Base-by-base conservation (phyloP, 2,113 vertebrate species). In the Campylomormyrus tamandua region DNA sequence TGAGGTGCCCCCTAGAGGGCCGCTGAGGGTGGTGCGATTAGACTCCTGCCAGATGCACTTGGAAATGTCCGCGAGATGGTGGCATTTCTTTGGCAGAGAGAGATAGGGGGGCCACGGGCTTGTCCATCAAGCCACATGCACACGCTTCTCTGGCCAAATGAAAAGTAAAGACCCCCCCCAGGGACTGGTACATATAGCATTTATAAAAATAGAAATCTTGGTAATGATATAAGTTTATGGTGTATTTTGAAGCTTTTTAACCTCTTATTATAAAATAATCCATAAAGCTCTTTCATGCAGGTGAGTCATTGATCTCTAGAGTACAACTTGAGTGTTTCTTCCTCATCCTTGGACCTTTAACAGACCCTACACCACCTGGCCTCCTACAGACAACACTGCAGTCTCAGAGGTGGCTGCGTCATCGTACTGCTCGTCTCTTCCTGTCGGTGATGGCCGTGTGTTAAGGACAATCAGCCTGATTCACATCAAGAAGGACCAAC, bases 381-480 rank as follows among this genome's bases (percentile, higher is more conserved):
- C 42, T 19, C 83, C 45, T 13, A 27, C 10, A 48, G 48, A 10
- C 46, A 24, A 24, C 39, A 1, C 42, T 17, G 39, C 42, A 11
- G 11, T 24, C 8, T 48, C 83, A 15, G 83, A 49, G 45, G 83
- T n/a, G 21, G 8, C 42, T 84, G 45, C n/a, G 27, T 77, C 27
- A 39, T 77, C 0, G 15, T 17, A 5, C 70, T 15, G n/a, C n/a
- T 66, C n/a, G 0, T 66, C 62, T 27, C 24, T 66, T 66, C 62
- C n/a, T 42, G 56, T 89, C 13, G 6, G 10, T 24, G 80, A 62
- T 24, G 31, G 5, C 24, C 8, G 52, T 1, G 77, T 45, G 5
- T 56, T 58, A 83, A 89, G 66, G n/a, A 49, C n/a, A 89, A 88
- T 77, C 62, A 24, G 70, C 88, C 48, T 50, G 19, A 89, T 80